Conservation (phyloP, 2,797 vertebrate species). For the Protonibea diacanthus region DNA sequence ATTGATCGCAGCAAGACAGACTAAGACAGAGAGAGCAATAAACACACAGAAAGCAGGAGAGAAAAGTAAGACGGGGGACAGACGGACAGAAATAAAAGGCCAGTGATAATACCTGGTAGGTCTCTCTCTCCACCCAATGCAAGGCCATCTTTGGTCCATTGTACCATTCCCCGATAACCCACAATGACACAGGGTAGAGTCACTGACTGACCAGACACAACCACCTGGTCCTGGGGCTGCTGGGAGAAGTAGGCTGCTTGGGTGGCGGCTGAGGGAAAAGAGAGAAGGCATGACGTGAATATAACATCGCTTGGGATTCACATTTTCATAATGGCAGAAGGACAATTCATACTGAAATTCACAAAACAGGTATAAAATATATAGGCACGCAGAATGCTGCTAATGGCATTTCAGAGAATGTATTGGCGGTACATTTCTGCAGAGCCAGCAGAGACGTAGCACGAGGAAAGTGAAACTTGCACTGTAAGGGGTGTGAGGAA, state of each 20-base stretch:
- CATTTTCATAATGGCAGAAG: constrained; percentile 11
- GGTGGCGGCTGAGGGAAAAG: constrained; percentile 77
- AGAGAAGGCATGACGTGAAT: constrained; percentile 30
- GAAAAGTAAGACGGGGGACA: background rate
- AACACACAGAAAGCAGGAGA: constrained; percentile 21
- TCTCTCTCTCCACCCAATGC: constrained; percentile 92
- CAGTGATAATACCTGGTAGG: constrained; percentile 86
- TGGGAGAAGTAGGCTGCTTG: constrained; percentile 91
- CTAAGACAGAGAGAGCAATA: constrained; percentile 56
- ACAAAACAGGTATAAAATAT: constrained; percentile 25
- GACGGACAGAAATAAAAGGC: constrained; percentile 3
- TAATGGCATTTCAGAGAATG: constrained; percentile 32
- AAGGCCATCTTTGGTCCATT: constrained; percentile 95
- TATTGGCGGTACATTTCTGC: constrained; percentile 36
- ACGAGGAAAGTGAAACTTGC: constrained; percentile 40
- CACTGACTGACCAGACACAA: constrained; percentile 88
- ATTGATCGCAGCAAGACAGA: constrained; percentile 72
- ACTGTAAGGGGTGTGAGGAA: constrained; percentile 13
- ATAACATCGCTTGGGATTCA: constrained; percentile 9
- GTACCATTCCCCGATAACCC: constrained; percentile 90
- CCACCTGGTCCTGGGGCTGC: constrained; percentile 91
- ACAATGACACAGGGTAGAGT: constrained; percentile 89
- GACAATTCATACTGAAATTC: constrained; percentile 18
- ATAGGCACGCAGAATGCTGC: background rate
- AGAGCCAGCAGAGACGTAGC: constrained; percentile 44